phyloP scores from a whole-genome alignment of 2,888 invertebrate species.

The Nymphalis urticae region DNA sequence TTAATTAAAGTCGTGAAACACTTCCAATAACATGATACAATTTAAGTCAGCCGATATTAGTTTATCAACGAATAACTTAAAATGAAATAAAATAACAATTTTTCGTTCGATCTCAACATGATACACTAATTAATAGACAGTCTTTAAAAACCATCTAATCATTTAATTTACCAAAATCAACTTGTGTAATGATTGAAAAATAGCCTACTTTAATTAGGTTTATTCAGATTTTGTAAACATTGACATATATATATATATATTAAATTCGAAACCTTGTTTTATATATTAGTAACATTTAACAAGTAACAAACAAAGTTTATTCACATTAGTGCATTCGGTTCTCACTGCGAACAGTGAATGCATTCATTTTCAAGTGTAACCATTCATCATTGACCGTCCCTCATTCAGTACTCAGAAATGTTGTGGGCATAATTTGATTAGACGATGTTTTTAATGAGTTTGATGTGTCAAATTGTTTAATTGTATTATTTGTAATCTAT shows the following conservation, averaged over 20 bases:
- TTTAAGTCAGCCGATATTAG: too few species aligned
- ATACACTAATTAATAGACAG: too few species aligned
- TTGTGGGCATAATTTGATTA: slow-evolving; percentile 36
- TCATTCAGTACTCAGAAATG: slow-evolving; percentile 35
- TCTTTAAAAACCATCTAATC: too few species aligned
- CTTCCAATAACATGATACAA: too few species aligned
- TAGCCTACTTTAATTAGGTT: too few species aligned
- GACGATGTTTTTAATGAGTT: slow-evolving; percentile 22
- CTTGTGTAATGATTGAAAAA: too few species aligned
- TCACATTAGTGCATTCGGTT: slow-evolving; percentile 48
- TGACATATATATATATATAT: neutral
- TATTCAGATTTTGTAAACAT: too few species aligned
- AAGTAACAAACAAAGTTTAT: slow-evolving; percentile 46
- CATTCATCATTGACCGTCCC: slow-evolving; percentile 38
- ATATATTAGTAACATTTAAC: slow-evolving; percentile 10
- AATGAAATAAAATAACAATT: too few species aligned
- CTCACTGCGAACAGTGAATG: slow-evolving; percentile 48
- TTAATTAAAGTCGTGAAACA: too few species aligned
- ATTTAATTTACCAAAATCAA: too few species aligned
- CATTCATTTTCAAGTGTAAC: slow-evolving; percentile 48
- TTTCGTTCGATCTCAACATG: too few species aligned
- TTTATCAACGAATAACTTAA: too few species aligned
- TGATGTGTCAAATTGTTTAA: slow-evolving; percentile 25
- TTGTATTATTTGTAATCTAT: neutral
- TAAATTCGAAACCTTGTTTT: neutral